Evolutionary conservation across 2,113 vertebrate genomes (phyloP), one percentile per base, ranked within the genome.

Genomic region (Anoplopoma fimbria): DNA sequence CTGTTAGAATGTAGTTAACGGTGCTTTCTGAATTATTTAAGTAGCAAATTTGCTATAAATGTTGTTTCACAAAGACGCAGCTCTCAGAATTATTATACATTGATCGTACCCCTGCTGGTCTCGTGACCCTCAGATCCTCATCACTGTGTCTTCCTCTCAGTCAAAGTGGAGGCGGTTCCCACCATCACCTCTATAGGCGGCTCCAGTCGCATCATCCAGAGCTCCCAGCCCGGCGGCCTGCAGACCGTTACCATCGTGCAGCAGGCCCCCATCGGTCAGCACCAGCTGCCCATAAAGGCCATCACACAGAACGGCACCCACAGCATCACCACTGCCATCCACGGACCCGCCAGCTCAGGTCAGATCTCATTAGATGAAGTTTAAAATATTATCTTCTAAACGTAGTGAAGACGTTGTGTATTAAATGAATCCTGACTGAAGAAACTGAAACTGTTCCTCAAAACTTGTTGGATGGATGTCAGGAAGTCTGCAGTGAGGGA

Each of bases 281-380:
- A 99, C 96, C 98, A 99, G 96, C 97, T 99, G 90, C 98, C 98
- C 23, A 96, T 99, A 69, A 98, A 97, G 95, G 92, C 98, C 84
- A 97, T 99, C 79, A 96, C 96, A 0, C 98, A 99, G 89, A 99
- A 99, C 1, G 98, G 98, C 83, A 97, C 97, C 68, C 97, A 99
- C 74, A 92, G 97, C 89, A 88, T 97, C 87, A 96, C 97, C 91
- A 92, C 97, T 33, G 96, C 96, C 27, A 93, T 96, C 80, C 96
- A 97, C 64, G 93, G 96, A 31, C 95, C 93, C 77, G 91, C 87
- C 91, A 96, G 85, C 40, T 88, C 94, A 33, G 97, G 97, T 97
- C 91, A 71, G 94, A 9, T 4, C 1, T 4, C 14, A 15, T 45
- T 15, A 42, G 42, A 9, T 38, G 7, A 9, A 38, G 36, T 38